Base-by-base conservation (phyloP, 2,113 vertebrate genomes). In the Callionymus lyra region DNA sequence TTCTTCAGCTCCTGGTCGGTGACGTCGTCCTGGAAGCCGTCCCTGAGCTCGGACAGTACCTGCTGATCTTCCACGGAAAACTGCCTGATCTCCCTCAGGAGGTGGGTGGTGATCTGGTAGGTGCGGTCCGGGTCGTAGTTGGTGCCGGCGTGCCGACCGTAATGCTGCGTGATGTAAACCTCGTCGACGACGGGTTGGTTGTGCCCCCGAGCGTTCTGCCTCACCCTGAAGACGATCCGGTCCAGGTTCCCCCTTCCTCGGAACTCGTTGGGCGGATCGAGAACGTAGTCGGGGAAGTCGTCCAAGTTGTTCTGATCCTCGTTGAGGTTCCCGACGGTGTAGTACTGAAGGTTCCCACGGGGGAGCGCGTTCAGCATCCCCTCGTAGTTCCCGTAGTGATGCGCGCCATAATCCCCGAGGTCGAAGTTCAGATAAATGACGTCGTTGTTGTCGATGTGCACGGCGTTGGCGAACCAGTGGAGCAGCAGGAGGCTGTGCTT, bases 111-210 rank as follows among this genome's bases (percentile, higher is more conserved):
- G 48, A 82, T 37, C 14, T 4, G 19, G 51, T 74, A 82, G 1
- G 79, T 82, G 1, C 76, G 12, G 0, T 3, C 12, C n/a, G 61
- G 74, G 41, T 82, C 64, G 32, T 80, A 82, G 1, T 1, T 1
- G 2, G 45, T 53, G n/a, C 54, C 60, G 13, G 21, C 19, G 6
- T 47, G 12, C 17, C 1, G 12, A 15, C 14, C 41, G 15, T 60
- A 63, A 54, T 82, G 79, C 44, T 82, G 79, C 6, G 79, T 82
- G 36, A 80, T 64, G 16, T 67, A 78, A 8, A 76, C 70, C 16
- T 36, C 34, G 6, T 76, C 68, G 4, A 74, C 52, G 2, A n/a
- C 44, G 15, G 38, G 35, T 2, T 3, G 1, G n/a, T 1, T 6
- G 46, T 15, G 34, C 11, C 1, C 0, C 32, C 27, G 10, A n/a